These are phyloP conservation scores for Catalaphyllia jardinei DNA, from an alignment of 64 coral and sea anemone species.

Conservation along the genomic window DNA sequence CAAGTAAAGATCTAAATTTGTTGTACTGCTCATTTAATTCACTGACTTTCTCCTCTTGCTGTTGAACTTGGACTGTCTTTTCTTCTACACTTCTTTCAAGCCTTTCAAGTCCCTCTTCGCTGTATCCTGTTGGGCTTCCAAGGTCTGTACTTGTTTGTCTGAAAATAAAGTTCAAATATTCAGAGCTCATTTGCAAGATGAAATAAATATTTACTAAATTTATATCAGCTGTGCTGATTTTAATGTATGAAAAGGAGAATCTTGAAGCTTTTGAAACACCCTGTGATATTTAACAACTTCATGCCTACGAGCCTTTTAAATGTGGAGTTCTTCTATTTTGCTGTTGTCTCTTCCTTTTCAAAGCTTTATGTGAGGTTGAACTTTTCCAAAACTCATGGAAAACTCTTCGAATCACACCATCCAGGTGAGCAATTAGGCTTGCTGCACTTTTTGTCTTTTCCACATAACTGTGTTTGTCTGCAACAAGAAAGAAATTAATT, in stretches of 20 bases:
- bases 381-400: background rate
- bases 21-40: background rate
- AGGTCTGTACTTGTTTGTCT: background rate
- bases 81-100: slow-evolving; percentile 11
- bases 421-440: background rate
- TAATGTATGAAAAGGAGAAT: background rate
- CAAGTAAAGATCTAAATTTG: background rate
- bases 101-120: background rate
- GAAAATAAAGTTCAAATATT: background rate
- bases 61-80: background rate
- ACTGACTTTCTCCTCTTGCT: slow-evolving; percentile 21
- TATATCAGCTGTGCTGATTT: background rate
- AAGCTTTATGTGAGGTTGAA: slow-evolving; percentile 1
- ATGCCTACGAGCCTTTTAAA: background rate
- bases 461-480: background rate
- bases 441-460: background rate
- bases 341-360: slow-evolving; percentile 7
- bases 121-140: background rate
- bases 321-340: background rate
- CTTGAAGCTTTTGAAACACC: background rate
- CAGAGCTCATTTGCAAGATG: too few species aligned
- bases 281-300: background rate
- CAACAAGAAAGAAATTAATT: too few species aligned
- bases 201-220: background rate
- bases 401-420: background rate